Evolutionary conservation across 1,140 invertebrate species (phyloP), one percentile per base, ranked within the genome.

Genomic region (Adoxophyes honmai): DNA sequence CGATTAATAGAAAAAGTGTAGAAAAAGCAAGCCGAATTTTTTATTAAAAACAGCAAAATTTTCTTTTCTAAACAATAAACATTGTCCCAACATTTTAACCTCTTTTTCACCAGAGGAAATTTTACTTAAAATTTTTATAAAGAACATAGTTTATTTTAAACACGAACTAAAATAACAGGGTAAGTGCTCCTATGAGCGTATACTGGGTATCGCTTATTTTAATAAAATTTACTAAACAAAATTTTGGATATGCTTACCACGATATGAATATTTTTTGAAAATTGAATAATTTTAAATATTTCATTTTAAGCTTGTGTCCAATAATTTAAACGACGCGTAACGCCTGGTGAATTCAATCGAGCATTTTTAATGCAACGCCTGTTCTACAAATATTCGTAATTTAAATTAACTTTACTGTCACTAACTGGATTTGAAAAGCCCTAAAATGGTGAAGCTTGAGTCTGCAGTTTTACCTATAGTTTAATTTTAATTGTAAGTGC

Each of bases 221-320:
- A 48, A 18, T 35, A 55, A 44, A 36, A 56, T 60, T 44, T 39
- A 34, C 56, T 14, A 35, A 55, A 54, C 35, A 62, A 60, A 59
- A 66, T 61, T 60, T 61, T 52, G 68, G 69, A 78, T 71, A 53
- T 59, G 72, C 72, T 73, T 75, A 73, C 37, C 51, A 57, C 14
- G 13, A 55, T 4, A 60, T 37, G 36, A 14, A 42, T 67, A 60
- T 63, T 60, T 55, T 63, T 58, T 28, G 18, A 58, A 48, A 37
- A 38, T 10, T 51, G 4, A 42, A 35, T 39, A n/a, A 36, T 42
- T 55, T 42, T 42, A 33, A 38, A 34, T 11, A 52, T 52, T 44
- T 56, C 7, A 33, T 34, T 56, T 37, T 16, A 21, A 11, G 54
- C 54, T 56, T 44, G 14, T 56, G 54, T 56, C 54, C 54, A 44